phyloP scores from a whole-genome alignment of 2,888 invertebrate species.

The Cosmia trapezina region DNA sequence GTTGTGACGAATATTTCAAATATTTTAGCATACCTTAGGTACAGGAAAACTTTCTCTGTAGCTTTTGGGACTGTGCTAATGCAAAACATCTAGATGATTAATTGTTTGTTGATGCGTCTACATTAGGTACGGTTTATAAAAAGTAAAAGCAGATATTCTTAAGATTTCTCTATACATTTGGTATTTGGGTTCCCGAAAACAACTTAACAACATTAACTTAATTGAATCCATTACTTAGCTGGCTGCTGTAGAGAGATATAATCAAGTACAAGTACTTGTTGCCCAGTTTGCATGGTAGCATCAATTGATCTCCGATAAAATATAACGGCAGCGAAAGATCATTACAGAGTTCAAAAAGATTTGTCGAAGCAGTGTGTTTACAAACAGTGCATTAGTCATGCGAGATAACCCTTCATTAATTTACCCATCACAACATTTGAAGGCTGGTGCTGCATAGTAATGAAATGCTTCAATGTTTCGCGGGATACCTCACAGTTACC shows the following conservation, averaged over 20 bases:
- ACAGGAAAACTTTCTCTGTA: constrained; percentile 57
- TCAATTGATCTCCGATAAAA: constrained; percentile 45
- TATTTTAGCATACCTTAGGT: constrained; percentile 52
- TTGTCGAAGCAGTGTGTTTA: constrained; percentile 53
- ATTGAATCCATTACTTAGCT: constrained; percentile 45
- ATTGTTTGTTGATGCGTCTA: constrained; percentile 44
- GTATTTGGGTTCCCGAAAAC: constrained; percentile 43
- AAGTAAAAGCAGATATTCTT: constrained; percentile 52
- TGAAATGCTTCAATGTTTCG: constrained; percentile 69
- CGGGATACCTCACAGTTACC: constrained; percentile 72
- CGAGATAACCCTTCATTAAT: constrained; percentile 64
- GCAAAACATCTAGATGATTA: constrained; percentile 32
- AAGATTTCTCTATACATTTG: constrained; percentile 24
- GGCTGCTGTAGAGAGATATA: constrained; percentile 25
- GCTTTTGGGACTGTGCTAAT: background rate
- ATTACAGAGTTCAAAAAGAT: constrained; percentile 50
- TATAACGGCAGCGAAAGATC: constrained; percentile 44
- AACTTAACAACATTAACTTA: constrained; percentile 40
- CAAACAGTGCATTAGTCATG: constrained; percentile 56
- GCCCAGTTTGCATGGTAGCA: constrained; percentile 27
- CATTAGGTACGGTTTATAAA: constrained; percentile 35
- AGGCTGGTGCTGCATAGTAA: constrained; percentile 65
- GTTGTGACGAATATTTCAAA: constrained; percentile 67
- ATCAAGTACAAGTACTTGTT: constrained; percentile 29
- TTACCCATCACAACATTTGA: constrained; percentile 72